Percentiles rank a stretch among this genome's conserved stretches.
phyloP scores from a whole-genome alignment of 1,140 invertebrate genomes.

The Cotesia glomerata region DNA sequence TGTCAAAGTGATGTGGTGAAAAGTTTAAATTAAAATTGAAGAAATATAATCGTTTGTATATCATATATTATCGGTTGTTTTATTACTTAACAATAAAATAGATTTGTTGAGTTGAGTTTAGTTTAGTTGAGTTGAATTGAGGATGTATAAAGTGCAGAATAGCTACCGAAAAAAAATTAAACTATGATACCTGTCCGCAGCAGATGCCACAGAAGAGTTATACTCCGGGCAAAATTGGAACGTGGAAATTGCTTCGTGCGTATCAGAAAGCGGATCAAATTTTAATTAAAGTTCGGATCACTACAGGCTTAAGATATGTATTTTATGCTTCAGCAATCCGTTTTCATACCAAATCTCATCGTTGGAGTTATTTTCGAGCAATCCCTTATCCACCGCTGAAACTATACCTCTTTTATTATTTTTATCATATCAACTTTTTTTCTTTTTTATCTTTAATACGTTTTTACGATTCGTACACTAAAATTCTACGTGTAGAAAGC shows the following conservation, averaged over 20 bases:
- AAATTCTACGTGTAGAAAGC: constrained; percentile 34
- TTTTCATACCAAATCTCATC: constrained; percentile 35
- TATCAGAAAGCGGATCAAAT: constrained; percentile 50
- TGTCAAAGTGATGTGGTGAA: too few relatives aligned
- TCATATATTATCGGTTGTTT: too few relatives aligned
- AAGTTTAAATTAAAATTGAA: too few relatives aligned
- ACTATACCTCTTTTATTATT: neutral
- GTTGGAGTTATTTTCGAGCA: constrained; percentile 7
- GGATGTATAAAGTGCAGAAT: neutral
- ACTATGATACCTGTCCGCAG: constrained; percentile 4
- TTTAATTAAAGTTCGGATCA: constrained; percentile 55
- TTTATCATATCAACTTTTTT: neutral
- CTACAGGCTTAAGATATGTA: constrained; percentile 51
- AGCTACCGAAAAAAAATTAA: constrained; percentile 8
- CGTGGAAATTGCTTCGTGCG: constrained; percentile 38
- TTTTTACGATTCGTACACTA: constrained; percentile 15
- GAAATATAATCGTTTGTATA: too few relatives aligned
- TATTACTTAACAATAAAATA: too few relatives aligned
- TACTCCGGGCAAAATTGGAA: constrained; percentile 41
- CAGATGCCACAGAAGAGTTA: constrained; percentile 40
- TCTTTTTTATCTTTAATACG: neutral
- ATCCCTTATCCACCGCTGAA: constrained; percentile 9
- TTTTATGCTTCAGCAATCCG: constrained; percentile 50
- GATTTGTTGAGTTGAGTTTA: neutral
- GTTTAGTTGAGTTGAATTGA: neutral